These are phyloP conservation scores for Balanococcus diminutus DNA, from an alignment of 2,888 invertebrate genomes.

Conservation along the genomic window DNA sequence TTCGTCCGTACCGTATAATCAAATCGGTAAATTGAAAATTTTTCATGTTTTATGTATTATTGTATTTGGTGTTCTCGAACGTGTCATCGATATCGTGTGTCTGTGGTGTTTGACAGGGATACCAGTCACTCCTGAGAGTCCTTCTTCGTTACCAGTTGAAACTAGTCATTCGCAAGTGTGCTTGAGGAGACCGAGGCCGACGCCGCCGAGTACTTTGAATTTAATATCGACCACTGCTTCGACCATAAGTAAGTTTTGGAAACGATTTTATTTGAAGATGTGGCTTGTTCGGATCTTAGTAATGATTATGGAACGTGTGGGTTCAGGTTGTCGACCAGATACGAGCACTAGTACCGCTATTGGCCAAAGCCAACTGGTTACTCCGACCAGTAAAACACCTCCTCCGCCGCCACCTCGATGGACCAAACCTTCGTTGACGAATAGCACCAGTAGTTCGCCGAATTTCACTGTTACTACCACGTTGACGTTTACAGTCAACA, in stretches of 20 bases:
- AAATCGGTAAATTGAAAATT: slow-evolving; percentile 47
- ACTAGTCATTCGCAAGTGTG: slow-evolving; percentile 56
- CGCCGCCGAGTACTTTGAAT: slow-evolving; percentile 82
- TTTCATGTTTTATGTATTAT: neutral
- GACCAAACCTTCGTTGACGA: slow-evolving; percentile 73
- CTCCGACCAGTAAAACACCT: slow-evolving; percentile 65
- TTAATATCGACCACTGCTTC: slow-evolving; percentile 65
- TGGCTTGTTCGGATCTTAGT: neutral
- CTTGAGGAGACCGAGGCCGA: slow-evolving; percentile 71
- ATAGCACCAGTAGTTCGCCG: slow-evolving; percentile 57
- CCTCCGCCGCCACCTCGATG: slow-evolving; percentile 85
- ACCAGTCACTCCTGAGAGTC: slow-evolving; percentile 58
- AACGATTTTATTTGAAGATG: neutral
- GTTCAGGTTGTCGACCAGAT: slow-evolving; percentile 33
- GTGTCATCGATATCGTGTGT: neutral
- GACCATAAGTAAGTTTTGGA: slow-evolving; percentile 58
- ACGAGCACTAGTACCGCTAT: neutral
- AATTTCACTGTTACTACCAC: slow-evolving; percentile 86
- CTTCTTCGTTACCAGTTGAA: slow-evolving; percentile 56
- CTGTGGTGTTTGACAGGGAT: slow-evolving; percentile 56
- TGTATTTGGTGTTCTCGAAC: neutral
- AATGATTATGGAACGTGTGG: neutral
- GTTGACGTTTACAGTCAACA: slow-evolving; percentile 80
- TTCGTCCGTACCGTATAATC: slow-evolving; percentile 56
- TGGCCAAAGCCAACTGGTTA: slow-evolving; percentile 1